phyloP scores from a whole-genome alignment of 2,113 vertebrate species.

The Jaculus jaculus region DNA sequence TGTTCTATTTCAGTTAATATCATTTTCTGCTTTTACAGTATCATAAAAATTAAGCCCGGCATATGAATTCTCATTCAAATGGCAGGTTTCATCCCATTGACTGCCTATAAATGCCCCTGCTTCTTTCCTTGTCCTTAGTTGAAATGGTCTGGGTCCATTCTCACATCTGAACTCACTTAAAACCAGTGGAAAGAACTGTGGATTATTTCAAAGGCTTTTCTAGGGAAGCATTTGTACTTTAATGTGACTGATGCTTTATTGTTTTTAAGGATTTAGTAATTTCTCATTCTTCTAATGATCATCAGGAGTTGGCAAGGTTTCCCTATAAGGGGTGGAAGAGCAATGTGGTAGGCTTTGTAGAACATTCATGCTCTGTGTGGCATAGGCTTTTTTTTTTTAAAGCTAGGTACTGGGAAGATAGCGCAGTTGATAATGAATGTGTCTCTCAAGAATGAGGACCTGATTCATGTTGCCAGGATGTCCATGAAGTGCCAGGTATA shows the following conservation, averaged over 20 bases:
- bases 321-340: not conserved
- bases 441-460: no score
- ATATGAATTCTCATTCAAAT: not conserved
- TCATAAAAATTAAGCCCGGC: not conserved
- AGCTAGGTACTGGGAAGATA: no score
- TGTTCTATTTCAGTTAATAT: not conserved
- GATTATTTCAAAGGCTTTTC: not conserved
- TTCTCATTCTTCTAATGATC: not conserved
- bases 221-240: not conserved
- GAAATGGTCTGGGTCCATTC: not conserved
- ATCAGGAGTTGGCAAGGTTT: not conserved
- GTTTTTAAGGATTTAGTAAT: not conserved
- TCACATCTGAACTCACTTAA: not conserved
- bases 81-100: no score
- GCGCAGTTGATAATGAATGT: no score
- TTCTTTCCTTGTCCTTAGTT: not conserved
- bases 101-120: fast-evolving
- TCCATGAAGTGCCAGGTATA: no score
- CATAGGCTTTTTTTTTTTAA: not conserved
- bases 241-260: not conserved
- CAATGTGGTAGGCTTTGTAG: not conserved
- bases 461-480: no score
- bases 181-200: not conserved
- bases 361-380: not conserved
- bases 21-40: not conserved